Percentiles rank a stretch among this genome's conserved stretches.
These are phyloP conservation scores for Aphidius colemani DNA, from an alignment of 2,888 invertebrate species.

Conservation along the genomic window DNA sequence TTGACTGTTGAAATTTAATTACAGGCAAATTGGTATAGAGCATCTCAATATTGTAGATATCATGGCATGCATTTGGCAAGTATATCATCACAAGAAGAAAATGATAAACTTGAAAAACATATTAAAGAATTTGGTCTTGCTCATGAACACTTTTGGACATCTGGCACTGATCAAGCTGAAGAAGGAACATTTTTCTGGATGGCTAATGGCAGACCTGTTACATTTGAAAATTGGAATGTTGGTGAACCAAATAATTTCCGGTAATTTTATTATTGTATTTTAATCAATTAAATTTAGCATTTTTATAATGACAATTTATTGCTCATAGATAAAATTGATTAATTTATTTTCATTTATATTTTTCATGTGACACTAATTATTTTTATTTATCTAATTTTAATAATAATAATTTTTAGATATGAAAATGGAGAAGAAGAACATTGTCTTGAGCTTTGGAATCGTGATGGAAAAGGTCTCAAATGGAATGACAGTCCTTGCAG, in stretches of 20 bases:
- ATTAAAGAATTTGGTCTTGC: constrained; percentile 88
- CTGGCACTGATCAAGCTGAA: constrained; percentile 88
- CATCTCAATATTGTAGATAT: constrained; percentile 88
- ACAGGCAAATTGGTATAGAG: constrained; percentile 89
- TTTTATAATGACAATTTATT: neutral
- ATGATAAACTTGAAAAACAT: constrained; percentile 87
- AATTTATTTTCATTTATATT: neutral
- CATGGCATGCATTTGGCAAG: constrained; percentile 93
- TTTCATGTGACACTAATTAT: neutral
- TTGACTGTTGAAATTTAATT: neutral
- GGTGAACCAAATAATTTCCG: constrained; percentile 91
- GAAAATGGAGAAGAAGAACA: constrained; percentile 94
- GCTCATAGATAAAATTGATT: neutral
- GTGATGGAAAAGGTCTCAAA: constrained; percentile 88
- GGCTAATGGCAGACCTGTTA: constrained; percentile 85
- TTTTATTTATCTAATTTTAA: neutral
- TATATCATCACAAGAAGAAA: constrained; percentile 87
- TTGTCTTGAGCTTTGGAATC: constrained; percentile 88
- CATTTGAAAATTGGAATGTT: constrained; percentile 92
- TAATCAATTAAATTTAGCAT: neutral
- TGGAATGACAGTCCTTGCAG: constrained; percentile 95
- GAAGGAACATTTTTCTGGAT: constrained; percentile 93
- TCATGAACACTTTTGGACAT: constrained; percentile 92
- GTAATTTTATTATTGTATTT: constrained; percentile 39
- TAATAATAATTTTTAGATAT: constrained; percentile 63